Percentiles rank a stretch among this genome's conserved stretches.
phyloP scores from a whole-genome alignment of 2,888 invertebrate species.

The Drosophila kambysellisi region DNA sequence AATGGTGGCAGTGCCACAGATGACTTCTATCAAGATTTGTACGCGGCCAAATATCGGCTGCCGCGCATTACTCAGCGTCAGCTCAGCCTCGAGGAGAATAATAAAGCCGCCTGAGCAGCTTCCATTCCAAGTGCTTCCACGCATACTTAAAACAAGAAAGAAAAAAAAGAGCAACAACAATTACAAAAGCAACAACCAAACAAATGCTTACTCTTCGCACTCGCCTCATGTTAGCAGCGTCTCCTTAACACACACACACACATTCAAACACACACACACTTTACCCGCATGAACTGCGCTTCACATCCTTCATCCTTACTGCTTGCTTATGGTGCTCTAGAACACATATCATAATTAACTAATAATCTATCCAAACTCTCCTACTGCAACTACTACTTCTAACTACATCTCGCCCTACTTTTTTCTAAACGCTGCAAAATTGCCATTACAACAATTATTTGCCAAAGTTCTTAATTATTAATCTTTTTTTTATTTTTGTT shows the following conservation, averaged over 20 bases:
- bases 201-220: constrained; percentile 28
- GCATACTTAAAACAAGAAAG: background rate
- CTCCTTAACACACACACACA: constrained; percentile 33
- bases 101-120: constrained; percentile 52
- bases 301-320: constrained; percentile 16
- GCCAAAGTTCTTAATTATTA: constrained; percentile 58
- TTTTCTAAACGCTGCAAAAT: constrained; percentile 37
- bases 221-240: constrained; percentile 51
- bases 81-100: constrained; percentile 57
- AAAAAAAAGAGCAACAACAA: background rate
- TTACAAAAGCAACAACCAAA: background rate
- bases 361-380: constrained; percentile 1
- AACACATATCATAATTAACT: constrained; percentile 27
- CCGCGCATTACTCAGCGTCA: constrained; percentile 62
- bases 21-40: constrained; percentile 69
- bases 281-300: constrained; percentile 27
- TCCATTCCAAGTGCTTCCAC: constrained; percentile 5
- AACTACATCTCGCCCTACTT: constrained; percentile 9
- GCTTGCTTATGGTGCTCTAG: constrained; percentile 34
- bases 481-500: constrained; percentile 28
- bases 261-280: constrained; percentile 11
- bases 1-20: constrained; percentile 48
- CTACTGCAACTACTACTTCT: constrained; percentile 14
- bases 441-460: constrained; percentile 66
- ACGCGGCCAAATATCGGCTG: constrained; percentile 65